Evolutionary conservation across 30 jellyfish, hydroid and myxozoan species (phyloP), one percentile per base, ranked within the genome.

Genomic region (Hydractinia symbiolongicarpus): DNA sequence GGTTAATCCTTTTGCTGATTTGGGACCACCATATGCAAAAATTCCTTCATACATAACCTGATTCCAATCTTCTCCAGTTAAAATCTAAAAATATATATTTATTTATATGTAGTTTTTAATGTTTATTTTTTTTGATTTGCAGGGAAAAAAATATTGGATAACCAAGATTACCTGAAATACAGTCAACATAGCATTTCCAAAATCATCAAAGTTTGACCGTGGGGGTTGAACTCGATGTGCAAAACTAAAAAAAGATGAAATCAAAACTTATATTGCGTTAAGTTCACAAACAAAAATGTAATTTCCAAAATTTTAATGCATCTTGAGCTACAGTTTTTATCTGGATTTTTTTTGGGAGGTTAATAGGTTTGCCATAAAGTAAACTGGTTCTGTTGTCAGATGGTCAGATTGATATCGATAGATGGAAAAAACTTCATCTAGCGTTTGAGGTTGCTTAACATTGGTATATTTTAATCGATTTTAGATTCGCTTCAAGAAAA

Each of bases 1-100:
- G 7, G 89, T 89, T n/a, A 92, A 88, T 54, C 98, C 98, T 60
- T 87, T 87, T n/a, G 96, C 83, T 6, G 77, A 19, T 72, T 85
- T 86, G 13, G 98, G 98, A 2, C 98, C 98, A 79, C 95, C 96
- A 84, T 83, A 79, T 4, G 96, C 96, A 81, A 83, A 49, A 8
- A 92, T 78, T 5, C 98, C 98, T 56, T 92, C 95, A 68, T 92
- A 84, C 98, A 92, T 92, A 19, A 92, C 98, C 40, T 84, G 56
- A 73, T 92, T 92, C 98, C 98, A 92, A 62, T 92, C 98, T 81
- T 92, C 98, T 50, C 98, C 98, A 60, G 98, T 92, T 74, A 92
- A 73, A 58, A 92, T 92, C 98, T 92, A 66, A 5, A 76, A 76
- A 76, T 30, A 72, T 7, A 7, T 52, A n/a, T 72, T 16, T n/a